These are phyloP conservation scores for Drosophila ficusphila DNA, from an alignment of 1,140 invertebrate genomes.

Conservation along the genomic window DNA sequence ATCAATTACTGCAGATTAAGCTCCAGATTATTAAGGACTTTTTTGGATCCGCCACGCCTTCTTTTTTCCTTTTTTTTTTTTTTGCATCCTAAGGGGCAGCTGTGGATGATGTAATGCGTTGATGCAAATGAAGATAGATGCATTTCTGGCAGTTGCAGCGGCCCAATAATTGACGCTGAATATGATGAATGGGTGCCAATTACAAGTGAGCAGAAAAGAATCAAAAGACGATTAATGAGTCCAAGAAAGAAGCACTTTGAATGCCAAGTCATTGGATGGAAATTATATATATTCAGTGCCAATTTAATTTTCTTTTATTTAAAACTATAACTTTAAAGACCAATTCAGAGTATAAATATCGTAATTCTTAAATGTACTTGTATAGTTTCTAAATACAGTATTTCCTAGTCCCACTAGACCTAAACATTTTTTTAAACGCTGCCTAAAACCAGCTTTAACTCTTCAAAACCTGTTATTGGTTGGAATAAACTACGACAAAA, in stretches of 20 bases:
- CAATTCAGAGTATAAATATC: too few relatives aligned
- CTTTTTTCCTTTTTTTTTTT: constrained; percentile 1
- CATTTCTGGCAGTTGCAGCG: constrained; percentile 37
- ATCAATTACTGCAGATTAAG: constrained; percentile 67
- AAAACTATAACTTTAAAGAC: background rate
- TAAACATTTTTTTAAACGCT: too few relatives aligned
- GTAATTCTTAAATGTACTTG: too few relatives aligned
- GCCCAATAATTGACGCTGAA: constrained; percentile 57
- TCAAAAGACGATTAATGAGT: constrained; percentile 40
- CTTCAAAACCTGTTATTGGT: background rate
- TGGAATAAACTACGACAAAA: background rate
- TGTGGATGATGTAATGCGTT: constrained; percentile 29
- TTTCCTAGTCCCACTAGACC: too few relatives aligned
- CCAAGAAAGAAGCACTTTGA: constrained; percentile 1
- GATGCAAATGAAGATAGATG: constrained; percentile 45
- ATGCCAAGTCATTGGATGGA: background rate
- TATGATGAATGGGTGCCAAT: constrained; percentile 71
- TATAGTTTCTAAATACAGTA: too few relatives aligned
- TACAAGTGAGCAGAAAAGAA: constrained; percentile 37
- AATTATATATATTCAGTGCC: background rate
- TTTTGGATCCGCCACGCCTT: constrained; percentile 14
- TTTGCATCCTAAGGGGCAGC: constrained; percentile 6
- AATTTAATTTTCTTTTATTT: constrained; percentile 7
- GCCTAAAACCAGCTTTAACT: background rate
- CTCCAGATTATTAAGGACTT: constrained; percentile 58